Evolutionary conservation across 2,888 invertebrate species (phyloP).

Genomic region (Clunio marinus): DNA sequence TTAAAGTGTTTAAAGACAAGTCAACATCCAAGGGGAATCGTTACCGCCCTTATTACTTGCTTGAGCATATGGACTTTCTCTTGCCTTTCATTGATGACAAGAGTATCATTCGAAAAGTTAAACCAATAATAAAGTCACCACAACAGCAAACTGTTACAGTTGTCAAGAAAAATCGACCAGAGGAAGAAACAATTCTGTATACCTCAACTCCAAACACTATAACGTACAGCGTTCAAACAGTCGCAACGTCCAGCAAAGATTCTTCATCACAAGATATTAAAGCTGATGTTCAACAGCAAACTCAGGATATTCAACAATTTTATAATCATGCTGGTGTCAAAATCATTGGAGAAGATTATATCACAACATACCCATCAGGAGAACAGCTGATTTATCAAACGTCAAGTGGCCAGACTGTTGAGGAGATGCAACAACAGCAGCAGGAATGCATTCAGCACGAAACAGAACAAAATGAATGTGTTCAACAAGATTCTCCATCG

Average conservation of each 20-base stretch:
- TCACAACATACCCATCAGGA: conserved; percentile 26
- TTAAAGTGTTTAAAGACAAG: conserved; percentile 36
- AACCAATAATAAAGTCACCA: conserved; percentile 11
- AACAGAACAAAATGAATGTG: neutral
- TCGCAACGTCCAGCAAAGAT: conserved; percentile 34
- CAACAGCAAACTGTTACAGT: conserved; percentile 16
- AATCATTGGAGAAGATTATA: conserved; percentile 34
- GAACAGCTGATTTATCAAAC: conserved; percentile 36
- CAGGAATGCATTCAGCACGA: conserved; percentile 5
- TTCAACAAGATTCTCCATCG: conserved; percentile 30
- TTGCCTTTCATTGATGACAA: conserved; percentile 46
- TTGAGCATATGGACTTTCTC: conserved; percentile 51
- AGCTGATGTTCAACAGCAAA: neutral
- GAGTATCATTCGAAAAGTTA: conserved; percentile 17
- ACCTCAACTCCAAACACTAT: conserved; percentile 20
- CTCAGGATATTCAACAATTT: conserved; percentile 32
- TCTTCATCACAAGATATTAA: neutral
- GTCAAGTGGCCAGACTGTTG: neutral
- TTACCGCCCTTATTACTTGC: conserved; percentile 49
- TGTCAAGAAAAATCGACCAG: conserved; percentile 16
- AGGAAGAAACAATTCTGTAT: conserved; percentile 24
- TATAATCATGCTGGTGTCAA: conserved; percentile 34
- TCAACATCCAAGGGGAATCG: conserved; percentile 34
- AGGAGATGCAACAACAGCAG: conserved; percentile 19
- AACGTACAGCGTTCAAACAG: conserved; percentile 28